phyloP scores from a whole-genome alignment of 2,797 vertebrate species.

The Decapterus maruadsi region DNA sequence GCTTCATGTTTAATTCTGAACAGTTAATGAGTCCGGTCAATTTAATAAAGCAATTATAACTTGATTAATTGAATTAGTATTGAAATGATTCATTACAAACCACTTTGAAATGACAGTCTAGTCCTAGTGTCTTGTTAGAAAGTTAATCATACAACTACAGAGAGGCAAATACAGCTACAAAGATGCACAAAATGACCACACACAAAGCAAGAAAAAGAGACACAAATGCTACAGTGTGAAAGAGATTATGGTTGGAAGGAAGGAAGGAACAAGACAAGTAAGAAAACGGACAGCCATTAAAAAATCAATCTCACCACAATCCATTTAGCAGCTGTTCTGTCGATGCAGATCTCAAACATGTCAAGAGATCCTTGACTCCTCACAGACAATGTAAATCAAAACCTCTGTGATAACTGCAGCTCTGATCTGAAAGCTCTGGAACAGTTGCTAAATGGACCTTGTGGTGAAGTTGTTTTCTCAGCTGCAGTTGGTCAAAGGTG shows the following conservation, averaged over 20 bases:
- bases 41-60: slow-evolving; percentile 14
- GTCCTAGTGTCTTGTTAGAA: neutral
- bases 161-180: neutral
- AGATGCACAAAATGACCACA: neutral
- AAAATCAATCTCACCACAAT: neutral
- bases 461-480: neutral
- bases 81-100: neutral
- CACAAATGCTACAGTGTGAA: neutral
- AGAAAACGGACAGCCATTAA: neutral
- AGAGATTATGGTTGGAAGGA: neutral
- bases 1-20: neutral
- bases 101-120: neutral
- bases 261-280: neutral
- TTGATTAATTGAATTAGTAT: slow-evolving; percentile 17
- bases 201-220: neutral
- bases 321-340: neutral
- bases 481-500: neutral
- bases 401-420: neutral
- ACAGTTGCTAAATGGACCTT: neutral
- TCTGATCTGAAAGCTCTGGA: neutral
- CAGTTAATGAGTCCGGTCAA: slow-evolving; percentile 10
- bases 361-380: neutral
- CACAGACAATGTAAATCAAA: neutral
- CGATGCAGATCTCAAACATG: neutral
- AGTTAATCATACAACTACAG: neutral